Base-by-base conservation (phyloP, 2,113 vertebrate genomes). In the Heterotis niloticus region DNA sequence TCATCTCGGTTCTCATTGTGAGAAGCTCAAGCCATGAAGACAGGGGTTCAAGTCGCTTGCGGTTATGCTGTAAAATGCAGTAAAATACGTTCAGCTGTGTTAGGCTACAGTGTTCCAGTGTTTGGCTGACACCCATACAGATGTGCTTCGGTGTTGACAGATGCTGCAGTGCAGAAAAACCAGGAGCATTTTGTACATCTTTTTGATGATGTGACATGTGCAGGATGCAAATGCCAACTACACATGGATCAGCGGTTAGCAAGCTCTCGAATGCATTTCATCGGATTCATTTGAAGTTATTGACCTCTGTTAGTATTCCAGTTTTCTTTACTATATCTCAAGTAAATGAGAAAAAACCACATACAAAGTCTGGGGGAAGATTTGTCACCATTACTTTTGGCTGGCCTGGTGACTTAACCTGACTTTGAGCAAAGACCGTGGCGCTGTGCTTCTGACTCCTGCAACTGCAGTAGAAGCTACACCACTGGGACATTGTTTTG, bases 1-100 rank as follows among this genome's bases (percentile, higher is more conserved):
- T 12, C 28, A 18, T 51, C 68, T 66, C 67, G 13, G 14, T 69
- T n/a, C n/a, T n/a, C 18, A 57, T n/a, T 23, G 9, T 72, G 78
- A 72, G 57, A 64, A 64, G 62, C 24, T 64, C 34, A 28, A 29
- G 69, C 78, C 54, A 20, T 77, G 66, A 51, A 79, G n/a, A 72
- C n/a, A 16, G 54, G 69, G 59, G 57, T 12, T 65, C 68, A 17
- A 71, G 78, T n/a, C 34, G 16, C 65, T 59, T 29, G 20, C 59
- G 54, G 68, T 69, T 65, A 60, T 28, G 26, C 12, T 23, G n/a
- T n/a, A n/a, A n/a, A 78, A 44, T 71, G 67, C 56, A 17, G 67
- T 57, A 29, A 28, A 73, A 16, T 16, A 64, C n/a, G 78, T 18
- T 16, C 5, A 11, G 17, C 13, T 28, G 26, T 29, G 29, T 13